phyloP scores from a whole-genome alignment of 2,888 invertebrate species.

The Sphaeridia pumilis region DNA sequence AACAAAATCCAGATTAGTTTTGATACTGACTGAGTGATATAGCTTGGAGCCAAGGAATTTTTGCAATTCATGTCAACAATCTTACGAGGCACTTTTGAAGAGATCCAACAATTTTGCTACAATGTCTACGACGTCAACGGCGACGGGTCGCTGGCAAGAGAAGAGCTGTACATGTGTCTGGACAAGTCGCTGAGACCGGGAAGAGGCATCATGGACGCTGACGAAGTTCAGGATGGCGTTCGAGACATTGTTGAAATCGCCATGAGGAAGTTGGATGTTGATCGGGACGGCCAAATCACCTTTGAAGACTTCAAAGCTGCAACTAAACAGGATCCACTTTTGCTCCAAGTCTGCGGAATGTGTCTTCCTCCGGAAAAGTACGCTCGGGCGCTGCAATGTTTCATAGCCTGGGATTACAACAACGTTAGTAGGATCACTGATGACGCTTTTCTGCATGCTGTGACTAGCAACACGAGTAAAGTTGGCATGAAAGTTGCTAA shows the following conservation, averaged over 20 bases:
- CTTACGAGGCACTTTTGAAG: slow-evolving; percentile 25
- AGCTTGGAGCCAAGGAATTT: slow-evolving; percentile 22
- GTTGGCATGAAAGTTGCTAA: too few relatives aligned
- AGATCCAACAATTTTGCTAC: slow-evolving; percentile 25
- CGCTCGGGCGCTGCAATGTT: slow-evolving; percentile 5
- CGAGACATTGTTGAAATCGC: slow-evolving; percentile 32
- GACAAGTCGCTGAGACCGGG: slow-evolving; percentile 31
- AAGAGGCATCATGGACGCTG: slow-evolving; percentile 26
- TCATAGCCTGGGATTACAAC: slow-evolving; percentile 6
- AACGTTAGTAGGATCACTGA: neutral
- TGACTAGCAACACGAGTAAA: too few relatives aligned
- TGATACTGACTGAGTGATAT: too few relatives aligned
- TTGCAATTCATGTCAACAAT: slow-evolving; percentile 24
- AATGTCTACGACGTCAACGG: slow-evolving; percentile 18
- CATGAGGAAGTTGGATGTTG: slow-evolving; percentile 26
- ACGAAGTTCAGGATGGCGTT: slow-evolving; percentile 30
- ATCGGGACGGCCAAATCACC: slow-evolving; percentile 28
- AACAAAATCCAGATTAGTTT: too few relatives aligned
- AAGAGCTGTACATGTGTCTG: slow-evolving; percentile 30
- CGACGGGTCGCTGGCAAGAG: slow-evolving; percentile 25
- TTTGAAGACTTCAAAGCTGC: slow-evolving; percentile 27
- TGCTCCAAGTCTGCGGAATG: slow-evolving; percentile 16
- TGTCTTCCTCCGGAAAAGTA: slow-evolving; percentile 11
- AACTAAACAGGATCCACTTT: slow-evolving; percentile 13
- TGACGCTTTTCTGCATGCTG: too few relatives aligned